Conservation (phyloP, 1,140 invertebrate genomes). For the Branchinecta lindahli region DNA sequence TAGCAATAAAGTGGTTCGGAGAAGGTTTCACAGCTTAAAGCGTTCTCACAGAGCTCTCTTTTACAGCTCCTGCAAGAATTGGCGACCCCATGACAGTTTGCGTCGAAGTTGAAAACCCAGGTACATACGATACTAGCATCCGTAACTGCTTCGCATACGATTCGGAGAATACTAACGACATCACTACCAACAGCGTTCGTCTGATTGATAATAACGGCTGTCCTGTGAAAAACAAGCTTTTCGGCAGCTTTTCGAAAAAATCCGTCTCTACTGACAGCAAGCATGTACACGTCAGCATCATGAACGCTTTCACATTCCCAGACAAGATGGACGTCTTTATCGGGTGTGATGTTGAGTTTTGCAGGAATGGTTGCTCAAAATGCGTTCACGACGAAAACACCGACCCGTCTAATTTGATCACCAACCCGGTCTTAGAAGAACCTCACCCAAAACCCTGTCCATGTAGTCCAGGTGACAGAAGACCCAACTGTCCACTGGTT, state of each 20-base stretch:
- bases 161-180: conserved; percentile 42
- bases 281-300: conserved; percentile 45
- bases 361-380: conserved; percentile 1
- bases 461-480: conserved; percentile 21
- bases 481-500: conserved; percentile 25
- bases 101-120: conserved; percentile 49
- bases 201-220: conserved; percentile 47
- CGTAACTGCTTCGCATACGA: conserved; percentile 57
- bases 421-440: background rate
- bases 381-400: too few species aligned
- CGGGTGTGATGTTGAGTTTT: conserved; percentile 48
- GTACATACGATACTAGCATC: conserved; percentile 47
- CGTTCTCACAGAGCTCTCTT: too few species aligned
- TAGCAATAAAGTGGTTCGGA: too few species aligned
- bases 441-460: background rate
- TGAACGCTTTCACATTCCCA: conserved; percentile 55
- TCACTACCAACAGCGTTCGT: conserved; percentile 42
- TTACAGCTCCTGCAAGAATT: conserved; percentile 42
- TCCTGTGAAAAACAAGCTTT: conserved; percentile 48
- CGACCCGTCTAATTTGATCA: background rate
- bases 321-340: conserved; percentile 51
- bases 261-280: conserved; percentile 41
- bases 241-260: conserved; percentile 42
- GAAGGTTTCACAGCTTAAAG: too few species aligned
- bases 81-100: conserved; percentile 50